phyloP scores from a whole-genome alignment of 2,888 invertebrate species.

The Cryptops parisi region DNA sequence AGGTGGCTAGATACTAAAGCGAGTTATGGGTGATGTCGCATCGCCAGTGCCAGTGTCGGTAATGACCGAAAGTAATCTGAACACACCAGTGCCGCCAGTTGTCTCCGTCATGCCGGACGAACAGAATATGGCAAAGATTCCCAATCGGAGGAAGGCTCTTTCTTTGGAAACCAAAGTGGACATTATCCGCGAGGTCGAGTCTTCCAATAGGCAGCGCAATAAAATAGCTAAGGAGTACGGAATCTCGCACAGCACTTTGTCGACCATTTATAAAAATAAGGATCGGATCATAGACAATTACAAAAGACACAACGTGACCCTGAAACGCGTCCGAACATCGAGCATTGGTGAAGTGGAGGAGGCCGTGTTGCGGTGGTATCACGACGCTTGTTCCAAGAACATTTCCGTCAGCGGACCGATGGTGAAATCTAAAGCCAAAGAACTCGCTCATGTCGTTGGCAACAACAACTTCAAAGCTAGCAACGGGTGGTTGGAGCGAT shows the following conservation, averaged over 20 bases:
- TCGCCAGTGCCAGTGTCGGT: too few relatives aligned
- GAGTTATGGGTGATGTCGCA: too few relatives aligned
- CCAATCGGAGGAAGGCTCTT: slow-evolving; percentile 11
- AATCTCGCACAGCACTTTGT: slow-evolving; percentile 11
- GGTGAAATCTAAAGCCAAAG: slow-evolving; percentile 10
- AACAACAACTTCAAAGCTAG: slow-evolving; percentile 11
- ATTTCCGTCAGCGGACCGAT: slow-evolving; percentile 11
- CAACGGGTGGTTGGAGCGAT: slow-evolving; percentile 8
- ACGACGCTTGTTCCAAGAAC: slow-evolving; percentile 10
- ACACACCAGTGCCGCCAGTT: too few relatives aligned
- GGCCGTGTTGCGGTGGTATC: slow-evolving; percentile 8
- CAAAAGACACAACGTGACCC: slow-evolving; percentile 3
- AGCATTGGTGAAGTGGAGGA: slow-evolving; percentile 10
- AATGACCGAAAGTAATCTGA: too few relatives aligned
- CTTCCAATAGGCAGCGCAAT: slow-evolving; percentile 2
- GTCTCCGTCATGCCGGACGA: too few relatives aligned
- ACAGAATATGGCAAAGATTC: too few relatives aligned
- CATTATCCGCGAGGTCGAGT: slow-evolving; percentile 7
- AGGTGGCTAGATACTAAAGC: too few relatives aligned
- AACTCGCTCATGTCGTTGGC: slow-evolving; percentile 6
- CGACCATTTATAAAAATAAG: slow-evolving; percentile 13
- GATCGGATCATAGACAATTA: slow-evolving; percentile 10
- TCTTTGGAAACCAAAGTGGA: slow-evolving; percentile 10
- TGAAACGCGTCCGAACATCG: slow-evolving; percentile 6
- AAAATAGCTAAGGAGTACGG: slow-evolving; percentile 12